Conservation (phyloP, 2,113 vertebrate species). For the Dromiciops gliroides region DNA sequence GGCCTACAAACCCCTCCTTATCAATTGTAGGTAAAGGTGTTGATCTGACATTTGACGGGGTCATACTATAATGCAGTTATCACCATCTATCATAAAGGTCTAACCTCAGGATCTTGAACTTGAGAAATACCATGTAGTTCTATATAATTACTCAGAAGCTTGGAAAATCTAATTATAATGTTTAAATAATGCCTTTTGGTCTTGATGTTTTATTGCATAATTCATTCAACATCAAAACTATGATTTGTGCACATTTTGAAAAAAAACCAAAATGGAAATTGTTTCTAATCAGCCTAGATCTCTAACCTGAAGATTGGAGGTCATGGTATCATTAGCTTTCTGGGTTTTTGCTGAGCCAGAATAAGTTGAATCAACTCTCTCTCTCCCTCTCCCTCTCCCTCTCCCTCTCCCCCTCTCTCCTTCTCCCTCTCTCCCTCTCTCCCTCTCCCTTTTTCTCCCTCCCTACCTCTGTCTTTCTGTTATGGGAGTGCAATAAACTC, state of each 20-base stretch:
- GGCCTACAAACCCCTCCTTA: slow-evolving; percentile 5
- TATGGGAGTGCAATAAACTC: neutral
- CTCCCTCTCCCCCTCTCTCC: neutral
- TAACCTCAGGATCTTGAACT: slow-evolving; percentile 33
- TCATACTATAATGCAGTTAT: neutral
- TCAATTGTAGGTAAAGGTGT: neutral
- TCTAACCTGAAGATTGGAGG: neutral
- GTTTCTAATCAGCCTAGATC: slow-evolving; percentile 39
- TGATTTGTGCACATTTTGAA: slow-evolving; percentile 40
- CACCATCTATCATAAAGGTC: neutral
- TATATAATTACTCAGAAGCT: slow-evolving; percentile 1
- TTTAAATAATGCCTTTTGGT: neutral
- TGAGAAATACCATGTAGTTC: slow-evolving; percentile 5
- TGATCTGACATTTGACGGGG: slow-evolving; percentile 11
- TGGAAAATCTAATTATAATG: slow-evolving; percentile 24
- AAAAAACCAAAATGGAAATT: slow-evolving; percentile 13
- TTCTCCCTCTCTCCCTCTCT: neutral
- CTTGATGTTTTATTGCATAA: slow-evolving; percentile 24
- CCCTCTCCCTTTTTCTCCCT: no score
- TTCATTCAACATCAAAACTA: slow-evolving; percentile 26
- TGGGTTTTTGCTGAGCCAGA: slow-evolving; percentile 1
- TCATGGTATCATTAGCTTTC: slow-evolving; percentile 18
- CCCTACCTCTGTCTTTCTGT: neutral
- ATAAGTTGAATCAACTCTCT: slow-evolving; percentile 20
- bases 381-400: neutral